Evolutionary conservation across 2,888 invertebrate species (phyloP), one percentile per base, ranked within the genome.

Genomic region (Tillus elongatus): DNA sequence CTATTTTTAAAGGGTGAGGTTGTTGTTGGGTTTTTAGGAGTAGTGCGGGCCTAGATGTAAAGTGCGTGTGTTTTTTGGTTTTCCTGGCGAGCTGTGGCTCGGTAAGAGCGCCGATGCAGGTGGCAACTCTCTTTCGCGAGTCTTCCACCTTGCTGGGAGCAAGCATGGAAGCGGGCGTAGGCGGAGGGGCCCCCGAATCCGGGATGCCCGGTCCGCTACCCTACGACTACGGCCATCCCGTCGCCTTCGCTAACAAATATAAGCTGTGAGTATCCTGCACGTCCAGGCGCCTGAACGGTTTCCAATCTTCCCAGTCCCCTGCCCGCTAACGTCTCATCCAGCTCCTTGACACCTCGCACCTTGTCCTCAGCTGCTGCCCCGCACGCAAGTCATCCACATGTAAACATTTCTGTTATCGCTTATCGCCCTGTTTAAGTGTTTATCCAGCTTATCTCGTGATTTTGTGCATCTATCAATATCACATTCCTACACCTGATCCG

Each of bases 61-160:
- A 48, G 50, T 48, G 52, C 42, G 50, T 44, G 49, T 36, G 32
- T 37, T n/a, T n/a, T n/a, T n/a, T n/a, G n/a, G n/a, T n/a, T n/a
- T n/a, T n/a, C n/a, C n/a, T n/a, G n/a, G n/a, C n/a, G n/a, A n/a
- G n/a, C n/a, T n/a, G n/a, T n/a, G n/a, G n/a, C n/a, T n/a, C n/a
- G n/a, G n/a, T n/a, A n/a, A n/a, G 44, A 54, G 49, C 55, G 52
- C 63, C 57, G 60, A 77, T 77, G 77, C 77, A 77, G 72, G 76
- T 77, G 65, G 77, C 77, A 57, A 77, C 75, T 64, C 65, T 77
- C 61, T 77, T 77, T 60, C 71, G 76, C 58, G 77, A 77, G 69
- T 75, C 75, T 63, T 72, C 75, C 61, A 75, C 75, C 60, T 69
- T 77, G 61, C 67, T 77, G 58, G 76, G 76, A 57, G 77, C 75